Percentiles rank a stretch among this genome's conserved stretches.
phyloP scores from a whole-genome alignment of 2,797 vertebrate species.

The Mionectes olivaceus region DNA sequence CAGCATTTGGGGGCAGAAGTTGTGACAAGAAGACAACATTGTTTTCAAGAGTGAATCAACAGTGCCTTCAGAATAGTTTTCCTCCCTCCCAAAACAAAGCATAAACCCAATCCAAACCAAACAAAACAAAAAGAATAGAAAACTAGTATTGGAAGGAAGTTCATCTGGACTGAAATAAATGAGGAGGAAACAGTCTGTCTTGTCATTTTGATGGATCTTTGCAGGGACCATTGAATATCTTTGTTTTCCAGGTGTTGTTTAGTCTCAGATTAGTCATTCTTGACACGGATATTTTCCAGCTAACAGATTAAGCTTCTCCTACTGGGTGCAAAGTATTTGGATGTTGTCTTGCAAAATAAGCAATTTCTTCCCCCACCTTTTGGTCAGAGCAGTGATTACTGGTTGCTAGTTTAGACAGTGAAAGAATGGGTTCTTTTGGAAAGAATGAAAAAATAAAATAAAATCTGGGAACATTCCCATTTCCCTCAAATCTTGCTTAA shows the following conservation, averaged over 20 bases:
- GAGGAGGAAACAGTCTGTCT: not conserved
- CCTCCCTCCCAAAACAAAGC: fast-evolving
- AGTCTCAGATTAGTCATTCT: not conserved
- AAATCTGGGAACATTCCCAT: not conserved
- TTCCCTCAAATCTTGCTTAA: not conserved
- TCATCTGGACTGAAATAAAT: not conserved
- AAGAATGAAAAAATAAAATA: not conserved
- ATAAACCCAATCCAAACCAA: no score
- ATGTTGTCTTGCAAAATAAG: not conserved
- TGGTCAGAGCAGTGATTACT: not conserved
- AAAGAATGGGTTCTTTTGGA: not conserved
- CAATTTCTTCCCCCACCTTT: not conserved
- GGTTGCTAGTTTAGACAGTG: not conserved
- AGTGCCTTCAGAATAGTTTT: not conserved
- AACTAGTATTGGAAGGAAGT: not conserved
- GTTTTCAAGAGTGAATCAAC: not conserved
- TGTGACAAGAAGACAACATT: not conserved
- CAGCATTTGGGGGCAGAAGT: not conserved
- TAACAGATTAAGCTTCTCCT: not conserved
- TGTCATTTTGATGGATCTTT: not conserved
- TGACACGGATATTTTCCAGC: not conserved
- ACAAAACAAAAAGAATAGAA: not conserved
- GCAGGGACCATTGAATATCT: not conserved
- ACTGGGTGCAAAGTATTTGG: not conserved
- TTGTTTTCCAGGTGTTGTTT: not conserved